Evolutionary conservation across 2,888 invertebrate species (phyloP).

Genomic region (Andricus curvator): DNA sequence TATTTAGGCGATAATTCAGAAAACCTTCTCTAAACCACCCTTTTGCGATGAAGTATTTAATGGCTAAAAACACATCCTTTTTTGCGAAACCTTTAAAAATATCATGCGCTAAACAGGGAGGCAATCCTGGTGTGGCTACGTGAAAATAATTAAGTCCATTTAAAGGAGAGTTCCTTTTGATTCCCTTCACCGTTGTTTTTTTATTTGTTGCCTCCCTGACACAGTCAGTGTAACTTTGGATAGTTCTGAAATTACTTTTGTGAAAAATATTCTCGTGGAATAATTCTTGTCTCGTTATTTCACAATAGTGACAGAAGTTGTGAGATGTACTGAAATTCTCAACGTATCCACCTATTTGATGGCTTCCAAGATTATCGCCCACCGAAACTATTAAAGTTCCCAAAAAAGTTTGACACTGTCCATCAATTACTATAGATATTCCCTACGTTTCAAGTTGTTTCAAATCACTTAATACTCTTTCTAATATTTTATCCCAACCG

Average conservation of each 20-base stretch:
- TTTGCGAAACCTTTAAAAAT: slow-evolving; percentile 53
- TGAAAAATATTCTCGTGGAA: neutral
- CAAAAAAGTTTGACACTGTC: slow-evolving; percentile 40
- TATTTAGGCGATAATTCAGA: neutral
- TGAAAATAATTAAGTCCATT: neutral
- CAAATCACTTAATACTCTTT: slow-evolving; percentile 56
- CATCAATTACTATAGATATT: slow-evolving; percentile 42
- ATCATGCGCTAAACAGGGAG: slow-evolving; percentile 52
- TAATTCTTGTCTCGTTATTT: too few relatives aligned
- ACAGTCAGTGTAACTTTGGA: neutral
- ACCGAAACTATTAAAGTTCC: slow-evolving; percentile 54
- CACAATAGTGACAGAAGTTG: too few relatives aligned
- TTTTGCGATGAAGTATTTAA: slow-evolving; percentile 50
- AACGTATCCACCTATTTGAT: slow-evolving; percentile 63
- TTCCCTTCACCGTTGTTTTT: neutral
- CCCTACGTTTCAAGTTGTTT: slow-evolving; percentile 56
- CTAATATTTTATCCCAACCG: slow-evolving; percentile 42
- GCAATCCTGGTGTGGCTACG: slow-evolving; percentile 30
- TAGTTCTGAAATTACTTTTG: slow-evolving; percentile 25
- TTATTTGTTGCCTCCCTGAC: neutral
- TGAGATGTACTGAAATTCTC: slow-evolving; percentile 48
- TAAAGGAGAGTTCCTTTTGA: slow-evolving; percentile 2
- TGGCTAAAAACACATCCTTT: slow-evolving; percentile 50
- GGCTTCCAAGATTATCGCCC: slow-evolving; percentile 41
- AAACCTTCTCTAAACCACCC: neutral